Evolutionary conservation across 1,140 invertebrate genomes (phyloP), one percentile per base, ranked within the genome.

Genomic region (Olivierus martensii): DNA sequence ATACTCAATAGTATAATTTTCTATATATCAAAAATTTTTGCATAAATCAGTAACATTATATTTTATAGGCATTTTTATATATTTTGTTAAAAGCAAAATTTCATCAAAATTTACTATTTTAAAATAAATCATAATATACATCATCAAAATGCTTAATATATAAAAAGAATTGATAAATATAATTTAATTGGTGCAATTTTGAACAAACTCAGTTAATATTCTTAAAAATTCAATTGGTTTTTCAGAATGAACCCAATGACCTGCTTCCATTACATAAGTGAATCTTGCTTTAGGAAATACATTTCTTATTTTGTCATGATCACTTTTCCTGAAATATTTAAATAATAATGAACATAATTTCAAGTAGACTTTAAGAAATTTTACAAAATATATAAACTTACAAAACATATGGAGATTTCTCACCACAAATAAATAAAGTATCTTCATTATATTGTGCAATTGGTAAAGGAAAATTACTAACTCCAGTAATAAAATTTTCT

Each of bases 161-260:
- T 28, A 28, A 28, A 28, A 6, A 28, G 9, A 28, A 9, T 9
- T 28, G 28, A 6, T 28, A 28, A 28, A 28, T 9, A 6, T 28
- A 9, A 28, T 28, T 28, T 9, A 28, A 9, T 28, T 9, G 4
- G 28, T 28, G 4, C 9, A 6, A 28, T 53, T 37, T 42, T 21
- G 46, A 46, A 65, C 47, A 58, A 72, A 74, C 17, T 65, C 45
- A 44, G 55, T 52, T n/a, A 77, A 59, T 22, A 62, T 41, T 28
- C 70, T 70, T 10, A 91, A 63, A 68, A 96, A 94, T 62, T 85
- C 78, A 2, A 72, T 63, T 2, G 91, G 87, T 66, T 91, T 84
- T 57, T 96, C 89, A 48, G 84, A 80, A 64, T 96, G 92, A 9
- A 93, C 79, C 84, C 89, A 90, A 67, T 96, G 92, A 6, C 87